Evolutionary conservation across 2,888 invertebrate species (phyloP).

Genomic region (Agrotis segetum): DNA sequence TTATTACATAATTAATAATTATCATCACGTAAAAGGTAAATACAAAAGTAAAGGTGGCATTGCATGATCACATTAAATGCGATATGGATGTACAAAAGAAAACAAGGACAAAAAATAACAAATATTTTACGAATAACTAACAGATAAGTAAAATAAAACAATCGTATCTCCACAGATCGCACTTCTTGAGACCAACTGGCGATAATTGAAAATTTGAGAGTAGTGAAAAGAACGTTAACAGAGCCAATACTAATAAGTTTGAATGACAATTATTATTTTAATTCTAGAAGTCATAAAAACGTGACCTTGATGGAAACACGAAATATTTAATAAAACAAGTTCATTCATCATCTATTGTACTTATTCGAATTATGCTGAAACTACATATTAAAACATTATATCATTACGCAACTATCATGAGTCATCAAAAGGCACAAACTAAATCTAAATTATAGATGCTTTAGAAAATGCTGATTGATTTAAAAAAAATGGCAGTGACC

Average conservation of each 20-base stretch:
- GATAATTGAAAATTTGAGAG: constrained; percentile 28
- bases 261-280: constrained; percentile 25
- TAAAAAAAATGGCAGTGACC: constrained; percentile 19
- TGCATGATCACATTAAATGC: constrained; percentile 60
- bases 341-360: constrained; percentile 23
- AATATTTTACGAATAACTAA: constrained; percentile 58
- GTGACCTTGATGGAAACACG: constrained; percentile 10
- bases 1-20: no score
- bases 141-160: constrained; percentile 46
- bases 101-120: constrained; percentile 49
- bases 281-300: constrained; percentile 14
- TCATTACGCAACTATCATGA: constrained; percentile 36
- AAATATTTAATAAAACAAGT: constrained; percentile 12
- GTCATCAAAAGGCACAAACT: constrained; percentile 18
- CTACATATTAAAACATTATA: constrained; percentile 21
- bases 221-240: constrained; percentile 23
- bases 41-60: constrained; percentile 54
- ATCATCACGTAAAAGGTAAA: constrained; percentile 31
- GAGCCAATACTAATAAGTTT: constrained; percentile 24
- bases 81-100: constrained; percentile 44
- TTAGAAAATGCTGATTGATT: constrained; percentile 19
- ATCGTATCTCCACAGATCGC: constrained; percentile 28
- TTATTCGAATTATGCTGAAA: constrained; percentile 25
- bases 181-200: constrained; percentile 13
- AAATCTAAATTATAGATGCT: constrained; percentile 19